Evolutionary conservation across 2,888 invertebrate genomes (phyloP).

Genomic region (Microctonus brassicae): DNA sequence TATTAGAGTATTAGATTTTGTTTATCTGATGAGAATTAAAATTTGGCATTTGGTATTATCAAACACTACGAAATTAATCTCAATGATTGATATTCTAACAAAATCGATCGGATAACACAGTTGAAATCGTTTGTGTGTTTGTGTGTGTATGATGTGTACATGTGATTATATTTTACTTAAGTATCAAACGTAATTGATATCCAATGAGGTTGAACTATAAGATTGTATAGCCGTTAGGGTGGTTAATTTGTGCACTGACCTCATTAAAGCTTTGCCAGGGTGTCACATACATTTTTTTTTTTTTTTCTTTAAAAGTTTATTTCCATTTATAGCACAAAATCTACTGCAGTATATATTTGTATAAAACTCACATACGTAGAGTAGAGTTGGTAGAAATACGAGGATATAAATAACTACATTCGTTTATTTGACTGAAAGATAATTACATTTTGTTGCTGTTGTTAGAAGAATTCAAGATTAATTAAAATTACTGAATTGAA

Average conservation of each 20-base stretch:
- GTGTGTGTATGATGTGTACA: background rate
- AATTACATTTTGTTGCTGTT: slow-evolving; percentile 1
- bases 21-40: background rate
- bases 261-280: slow-evolving; percentile 39
- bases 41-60: background rate
- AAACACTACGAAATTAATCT: background rate
- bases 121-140: background rate
- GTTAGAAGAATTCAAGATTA: background rate
- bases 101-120: background rate
- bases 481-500: slow-evolving; percentile 41
- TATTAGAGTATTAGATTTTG: background rate
- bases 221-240: slow-evolving; percentile 38
- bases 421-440: background rate
- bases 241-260: slow-evolving; percentile 48
- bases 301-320: background rate
- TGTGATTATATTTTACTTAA: background rate
- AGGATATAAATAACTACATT: too few relatives aligned
- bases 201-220: slow-evolving; percentile 42
- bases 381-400: too few relatives aligned
- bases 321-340: background rate
- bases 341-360: too few relatives aligned
- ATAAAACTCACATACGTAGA: background rate
- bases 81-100: background rate
- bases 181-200: slow-evolving; percentile 40
- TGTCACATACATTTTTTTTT: background rate